Conservation (phyloP, 2,113 vertebrate species). For the Tetrax tetrax region DNA sequence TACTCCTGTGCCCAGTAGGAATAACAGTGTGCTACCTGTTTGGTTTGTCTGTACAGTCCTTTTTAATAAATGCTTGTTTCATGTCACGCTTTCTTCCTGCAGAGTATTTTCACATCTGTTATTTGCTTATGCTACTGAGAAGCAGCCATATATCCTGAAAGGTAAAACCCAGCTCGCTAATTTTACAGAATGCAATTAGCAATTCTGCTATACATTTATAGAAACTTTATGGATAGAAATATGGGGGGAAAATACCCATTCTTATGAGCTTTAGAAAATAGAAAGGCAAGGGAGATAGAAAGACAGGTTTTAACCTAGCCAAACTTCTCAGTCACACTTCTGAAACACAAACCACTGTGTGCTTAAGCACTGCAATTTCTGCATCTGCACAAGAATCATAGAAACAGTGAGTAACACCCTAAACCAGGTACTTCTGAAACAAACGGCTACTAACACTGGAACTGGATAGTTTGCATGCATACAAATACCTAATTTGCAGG, state of each 20-base stretch:
- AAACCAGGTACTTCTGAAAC: neutral
- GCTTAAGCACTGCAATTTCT: neutral
- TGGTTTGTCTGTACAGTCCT: conserved; percentile 41
- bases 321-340: neutral
- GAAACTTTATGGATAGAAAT: neutral
- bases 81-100: neutral
- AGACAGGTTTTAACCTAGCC: neutral
- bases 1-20: neutral
- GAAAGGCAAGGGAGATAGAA: neutral
- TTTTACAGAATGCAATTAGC: neutral
- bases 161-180: neutral
- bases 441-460: neutral
- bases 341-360: neutral
- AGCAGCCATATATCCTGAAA: neutral
- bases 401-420: neutral
- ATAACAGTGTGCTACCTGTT: conserved; percentile 20
- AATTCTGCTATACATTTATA: neutral
- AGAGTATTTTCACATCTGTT: neutral
- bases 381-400: neutral
- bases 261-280: neutral
- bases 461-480: neutral
- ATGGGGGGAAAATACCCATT: neutral
- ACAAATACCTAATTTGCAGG: neutral
- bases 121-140: neutral
- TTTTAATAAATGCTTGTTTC: conserved; percentile 63